Evolutionary conservation across 2,797 vertebrate genomes (phyloP).

Genomic region (Thamnophis elegans): DNA sequence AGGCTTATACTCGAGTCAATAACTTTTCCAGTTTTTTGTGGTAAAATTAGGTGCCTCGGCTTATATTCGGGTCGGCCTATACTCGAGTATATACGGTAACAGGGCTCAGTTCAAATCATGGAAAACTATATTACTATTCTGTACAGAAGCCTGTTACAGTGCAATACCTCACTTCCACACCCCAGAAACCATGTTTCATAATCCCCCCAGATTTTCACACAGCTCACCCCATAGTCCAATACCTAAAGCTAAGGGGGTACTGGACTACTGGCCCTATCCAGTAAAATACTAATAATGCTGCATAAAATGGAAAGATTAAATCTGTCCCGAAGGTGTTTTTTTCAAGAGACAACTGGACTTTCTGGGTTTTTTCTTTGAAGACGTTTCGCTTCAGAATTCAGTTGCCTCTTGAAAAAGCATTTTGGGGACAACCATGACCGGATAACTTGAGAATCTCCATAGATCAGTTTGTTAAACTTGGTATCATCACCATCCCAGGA

Average conservation of each 20-base stretch:
- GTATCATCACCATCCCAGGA: neutral
- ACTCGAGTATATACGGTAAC: too few relatives aligned
- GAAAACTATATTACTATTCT: neutral
- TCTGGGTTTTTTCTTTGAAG: too few relatives aligned
- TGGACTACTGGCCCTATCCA: neutral
- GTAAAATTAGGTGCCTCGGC: too few relatives aligned
- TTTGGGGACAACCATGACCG: too few relatives aligned
- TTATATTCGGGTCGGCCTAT: too few relatives aligned
- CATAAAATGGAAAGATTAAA: neutral
- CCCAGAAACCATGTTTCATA: neutral
- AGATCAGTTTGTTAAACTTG: neutral
- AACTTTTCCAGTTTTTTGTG: too few relatives aligned
- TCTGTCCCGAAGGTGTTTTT: too few relatives aligned
- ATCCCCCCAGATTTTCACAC: neutral
- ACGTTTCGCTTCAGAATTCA: too few relatives aligned
- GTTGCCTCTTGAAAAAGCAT: too few relatives aligned
- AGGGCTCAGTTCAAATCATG: neutral
- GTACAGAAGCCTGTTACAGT: neutral
- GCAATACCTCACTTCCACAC: neutral
- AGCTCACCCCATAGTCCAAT: neutral
- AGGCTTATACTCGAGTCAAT: too few relatives aligned
- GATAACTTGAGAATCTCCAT: too few relatives aligned
- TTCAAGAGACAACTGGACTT: too few relatives aligned
- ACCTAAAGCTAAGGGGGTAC: neutral
- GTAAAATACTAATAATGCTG: neutral